phyloP scores from a whole-genome alignment of 2,888 invertebrate species.

The Drosophila mayaguana region DNA sequence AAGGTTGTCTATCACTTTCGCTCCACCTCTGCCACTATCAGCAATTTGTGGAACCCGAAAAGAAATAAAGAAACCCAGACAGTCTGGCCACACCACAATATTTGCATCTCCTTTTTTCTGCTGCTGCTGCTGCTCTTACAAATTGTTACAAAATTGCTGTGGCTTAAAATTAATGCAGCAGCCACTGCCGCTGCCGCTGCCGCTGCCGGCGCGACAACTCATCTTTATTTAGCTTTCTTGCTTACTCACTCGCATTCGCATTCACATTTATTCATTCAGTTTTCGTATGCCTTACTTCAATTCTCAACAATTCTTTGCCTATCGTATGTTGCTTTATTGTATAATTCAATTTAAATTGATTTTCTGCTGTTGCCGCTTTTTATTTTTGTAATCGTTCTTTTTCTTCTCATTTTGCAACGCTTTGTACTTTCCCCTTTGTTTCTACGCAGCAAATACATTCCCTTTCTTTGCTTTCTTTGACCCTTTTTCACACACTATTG shows the following conservation, averaged over 20 bases:
- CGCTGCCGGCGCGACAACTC: conserved; percentile 42
- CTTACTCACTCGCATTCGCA: conserved; percentile 45
- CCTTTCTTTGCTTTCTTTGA: conserved; percentile 51
- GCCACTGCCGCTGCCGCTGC: conserved; percentile 14
- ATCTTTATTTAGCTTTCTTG: conserved; percentile 71
- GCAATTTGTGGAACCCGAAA: conserved; percentile 44
- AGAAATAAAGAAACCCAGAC: conserved; percentile 23
- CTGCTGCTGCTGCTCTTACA: conserved; percentile 38
- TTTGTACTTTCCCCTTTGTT: conserved; percentile 29
- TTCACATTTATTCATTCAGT: conserved; percentile 49
- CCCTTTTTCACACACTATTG: conserved; percentile 42
- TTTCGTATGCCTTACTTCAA: conserved; percentile 26
- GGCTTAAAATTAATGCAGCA: conserved; percentile 66
- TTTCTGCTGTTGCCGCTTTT: conserved; percentile 41
- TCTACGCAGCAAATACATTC: conserved; percentile 23
- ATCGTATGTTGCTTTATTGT: conserved; percentile 52
- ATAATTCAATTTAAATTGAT: conserved; percentile 77
- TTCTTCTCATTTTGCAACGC: conserved; percentile 29
- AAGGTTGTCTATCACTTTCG: conserved; percentile 39
- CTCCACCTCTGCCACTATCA: conserved; percentile 1
- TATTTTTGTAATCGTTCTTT: conserved; percentile 9
- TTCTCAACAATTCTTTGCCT: conserved; percentile 49
- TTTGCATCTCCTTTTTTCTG: conserved; percentile 52
- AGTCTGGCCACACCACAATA: conserved; percentile 41
- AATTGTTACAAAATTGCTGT: conserved; percentile 69